These are phyloP conservation scores for Eucera pruinosa DNA, from an alignment of 2,888 invertebrate species.

Conservation along the genomic window DNA sequence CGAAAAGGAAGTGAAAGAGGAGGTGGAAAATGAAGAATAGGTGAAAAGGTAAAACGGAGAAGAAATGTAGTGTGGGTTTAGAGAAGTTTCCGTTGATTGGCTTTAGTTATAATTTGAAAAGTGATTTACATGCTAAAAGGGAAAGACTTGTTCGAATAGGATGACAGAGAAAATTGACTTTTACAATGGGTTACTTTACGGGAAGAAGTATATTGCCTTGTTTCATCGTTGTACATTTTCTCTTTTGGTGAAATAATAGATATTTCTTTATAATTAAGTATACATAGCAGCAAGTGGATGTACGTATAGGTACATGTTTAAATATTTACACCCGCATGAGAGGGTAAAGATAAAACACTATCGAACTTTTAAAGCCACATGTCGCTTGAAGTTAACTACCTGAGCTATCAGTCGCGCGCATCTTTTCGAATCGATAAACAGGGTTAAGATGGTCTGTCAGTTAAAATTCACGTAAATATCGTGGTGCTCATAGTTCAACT, in stretches of 20 bases:
- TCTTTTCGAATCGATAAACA: neutral
- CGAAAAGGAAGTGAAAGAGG: neutral
- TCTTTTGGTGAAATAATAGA: no score
- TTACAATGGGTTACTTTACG: no score
- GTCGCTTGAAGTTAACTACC: neutral
- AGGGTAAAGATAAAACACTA: constrained; percentile 3
- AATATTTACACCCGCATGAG: neutral
- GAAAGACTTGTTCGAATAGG: no score
- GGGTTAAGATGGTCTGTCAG: neutral
- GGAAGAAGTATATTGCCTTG: no score
- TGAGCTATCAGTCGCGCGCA: neutral
- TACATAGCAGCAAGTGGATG: no score
- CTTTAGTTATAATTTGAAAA: no score
- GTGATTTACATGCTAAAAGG: no score
- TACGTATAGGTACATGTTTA: neutral
- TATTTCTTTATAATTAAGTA: no score
- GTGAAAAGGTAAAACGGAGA: neutral
- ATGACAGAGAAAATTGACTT: no score
- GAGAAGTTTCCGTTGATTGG: neutral
- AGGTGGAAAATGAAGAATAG: neutral
- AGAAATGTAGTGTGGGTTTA: neutral
- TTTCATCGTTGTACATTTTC: no score
- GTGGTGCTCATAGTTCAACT: neutral
- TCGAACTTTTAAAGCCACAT: neutral
- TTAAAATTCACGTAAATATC: neutral